Conservation (phyloP, 1,140 invertebrate genomes). For the Heliconius nattereri region DNA sequence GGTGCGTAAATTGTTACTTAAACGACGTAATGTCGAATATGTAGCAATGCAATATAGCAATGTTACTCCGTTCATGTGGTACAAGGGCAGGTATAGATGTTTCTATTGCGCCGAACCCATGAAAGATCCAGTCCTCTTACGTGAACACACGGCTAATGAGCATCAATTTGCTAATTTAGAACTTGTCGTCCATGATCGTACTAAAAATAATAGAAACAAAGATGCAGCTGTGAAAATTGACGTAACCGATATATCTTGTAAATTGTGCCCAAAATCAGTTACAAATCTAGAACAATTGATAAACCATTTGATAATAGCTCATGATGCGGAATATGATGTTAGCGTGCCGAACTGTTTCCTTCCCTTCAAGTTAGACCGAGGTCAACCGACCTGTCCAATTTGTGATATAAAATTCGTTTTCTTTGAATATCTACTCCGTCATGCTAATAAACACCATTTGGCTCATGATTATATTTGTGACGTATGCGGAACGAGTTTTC, state of each 20-base stretch:
- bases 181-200: conserved; percentile 61
- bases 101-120: conserved; percentile 70
- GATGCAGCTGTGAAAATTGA: conserved; percentile 75
- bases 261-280: conserved; percentile 55
- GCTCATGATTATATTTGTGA: conserved; percentile 73
- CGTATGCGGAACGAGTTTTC: conserved; percentile 71
- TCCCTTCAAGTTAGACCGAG: conserved; percentile 67
- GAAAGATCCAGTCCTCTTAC: conserved; percentile 58
- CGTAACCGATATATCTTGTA: conserved; percentile 62
- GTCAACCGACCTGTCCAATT: conserved; percentile 64
- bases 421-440: conserved; percentile 69
- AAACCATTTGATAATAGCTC: conserved; percentile 71
- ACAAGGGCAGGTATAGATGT: conserved; percentile 68
- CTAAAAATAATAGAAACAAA: conserved; percentile 69
- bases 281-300: conserved; percentile 62
- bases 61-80: conserved; percentile 72
- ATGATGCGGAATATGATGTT: conserved; percentile 73
- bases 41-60: conserved; percentile 71
- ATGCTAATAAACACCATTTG: conserved; percentile 71
- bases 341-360: conserved; percentile 69
- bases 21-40: conserved; percentile 69
- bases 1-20: conserved; percentile 61
- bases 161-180: conserved; percentile 68
- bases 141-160: conserved; percentile 57
- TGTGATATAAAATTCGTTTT: conserved; percentile 72